Base-by-base conservation (phyloP, 2,888 invertebrate genomes). In the Adineta ricciae region DNA sequence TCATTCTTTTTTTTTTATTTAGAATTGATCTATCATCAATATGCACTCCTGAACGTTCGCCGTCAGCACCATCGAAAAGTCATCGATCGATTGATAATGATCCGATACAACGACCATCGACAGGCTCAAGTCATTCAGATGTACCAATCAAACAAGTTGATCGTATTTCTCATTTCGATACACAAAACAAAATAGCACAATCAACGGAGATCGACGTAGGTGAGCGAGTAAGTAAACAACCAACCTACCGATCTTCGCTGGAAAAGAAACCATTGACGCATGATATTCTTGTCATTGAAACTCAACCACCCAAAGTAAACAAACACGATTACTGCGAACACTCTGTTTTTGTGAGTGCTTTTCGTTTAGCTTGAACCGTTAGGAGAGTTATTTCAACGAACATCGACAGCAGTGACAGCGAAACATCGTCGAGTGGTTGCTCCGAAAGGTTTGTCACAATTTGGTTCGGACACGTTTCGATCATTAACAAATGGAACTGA, bases 221-320 rank as follows among this genome's bases (percentile, higher is more conserved):
- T 16, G 64, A 64, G 19, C 19, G 19, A 27, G 7, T 19, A 36
- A 32, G 14, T 2, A 14, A 32, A 64, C 16, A 64, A 16, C 14
- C 11, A 32, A 32, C 16, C 0, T 16, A 0, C 32, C 64, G 32
- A 64, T 64, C 19, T 32, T 64, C 64, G 14, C 16, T 32, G 27
- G 19, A 24, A 21, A 38, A 24, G 38, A 21, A n/a, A 41, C 41
- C 41, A 24, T 78, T 19, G 24, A 78, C 38, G 38, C 78, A 78
- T 78, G 78, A 78, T 78, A 78, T 78, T 36, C n/a, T 78, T 7
- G 78, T 78, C 9, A 78, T 78, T 41, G 36, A 78, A 41, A 78
- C 32, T 32, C 64, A 32, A 4, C 64, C 78, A 78, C 41, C 78
- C 9, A 41, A 78, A 24, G 78, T 78, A 36, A 78, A n/a, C 11